Base-by-base conservation (phyloP, 2,113 vertebrate genomes). In the Micromys minutus region DNA sequence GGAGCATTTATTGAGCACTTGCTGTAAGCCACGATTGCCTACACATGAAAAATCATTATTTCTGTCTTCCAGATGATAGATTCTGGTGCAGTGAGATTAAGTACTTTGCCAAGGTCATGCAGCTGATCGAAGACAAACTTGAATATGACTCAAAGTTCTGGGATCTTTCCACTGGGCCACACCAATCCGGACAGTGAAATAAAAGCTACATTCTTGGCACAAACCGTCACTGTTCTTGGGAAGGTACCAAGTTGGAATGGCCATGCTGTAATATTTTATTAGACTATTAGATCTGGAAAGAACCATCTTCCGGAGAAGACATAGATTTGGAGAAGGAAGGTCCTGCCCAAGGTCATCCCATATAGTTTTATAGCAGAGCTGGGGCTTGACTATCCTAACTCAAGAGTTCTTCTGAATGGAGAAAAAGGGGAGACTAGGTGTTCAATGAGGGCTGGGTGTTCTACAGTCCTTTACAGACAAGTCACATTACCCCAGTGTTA, bases 191-290 rank as follows among this genome's bases (percentile, higher is more conserved):
- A 84, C 57, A 93, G 84, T 87, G 92, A 96, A 96, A 96, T 74
- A 86, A 90, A 96, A 93, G 59, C 67, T 0, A 4, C 61, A 34
- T 92, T 52, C 81, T 94, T 97, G 97, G 96, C 94, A 95, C 88
- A 92, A 67, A 87, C 11, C 67, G 52, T 80, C 92, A 55, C 59
- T 89, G 81, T 80, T 76, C 61, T 39, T 96, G 95, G 89, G 96
- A 92, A 90, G n/a, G 52, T 87, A 96, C 89, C 94, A 96, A 90
- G 67, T 79, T 93, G 72, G 91, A 94, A 92, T 69, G 65, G 87
- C 93, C 84, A 63, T 0, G 0, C 59, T 92, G 34, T 84, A 93
- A 92, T 95, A 95, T 95, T 90, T 97, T 92, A 95, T 90, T 94
- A 95, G 39, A 76, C 12, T 93, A 39, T 87, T 79, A 86, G 89